These are phyloP conservation scores for Mythimna albipuncta DNA, from an alignment of 2,888 invertebrate species.

Conservation along the genomic window DNA sequence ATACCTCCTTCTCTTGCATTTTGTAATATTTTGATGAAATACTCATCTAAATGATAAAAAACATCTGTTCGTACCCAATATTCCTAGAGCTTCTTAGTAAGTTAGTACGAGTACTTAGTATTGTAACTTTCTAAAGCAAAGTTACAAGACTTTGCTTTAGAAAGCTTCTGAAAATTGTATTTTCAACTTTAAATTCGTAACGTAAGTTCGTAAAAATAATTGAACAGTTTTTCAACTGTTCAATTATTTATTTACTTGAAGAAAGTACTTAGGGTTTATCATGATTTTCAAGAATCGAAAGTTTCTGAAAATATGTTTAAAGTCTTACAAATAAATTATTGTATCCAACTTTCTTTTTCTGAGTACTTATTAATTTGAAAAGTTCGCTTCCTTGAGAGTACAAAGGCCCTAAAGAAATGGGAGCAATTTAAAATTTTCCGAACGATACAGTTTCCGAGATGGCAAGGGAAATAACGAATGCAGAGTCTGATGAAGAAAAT, in stretches of 20 bases:
- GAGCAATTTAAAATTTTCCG: slow-evolving; percentile 23
- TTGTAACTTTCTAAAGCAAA: not conserved
- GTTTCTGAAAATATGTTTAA: not conserved
- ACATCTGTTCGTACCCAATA: not conserved
- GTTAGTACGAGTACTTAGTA: too few species aligned
- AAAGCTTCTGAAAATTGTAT: slow-evolving; percentile 3
- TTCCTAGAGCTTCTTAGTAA: not conserved
- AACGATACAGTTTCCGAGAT: slow-evolving; percentile 5
- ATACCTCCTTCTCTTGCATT: too few species aligned
- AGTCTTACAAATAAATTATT: slow-evolving; percentile 30
- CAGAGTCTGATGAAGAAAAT: slow-evolving; percentile 33
- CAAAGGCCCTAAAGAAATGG: slow-evolving; percentile 26
- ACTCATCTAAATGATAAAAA: too few species aligned
- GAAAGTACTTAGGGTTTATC: not conserved
- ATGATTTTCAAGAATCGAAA: slow-evolving; percentile 15
- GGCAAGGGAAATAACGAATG: slow-evolving; percentile 10
- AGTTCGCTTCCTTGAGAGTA: slow-evolving; percentile 18
- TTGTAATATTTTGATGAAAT: too few species aligned
- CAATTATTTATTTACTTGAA: not conserved
- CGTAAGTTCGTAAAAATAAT: too few species aligned
- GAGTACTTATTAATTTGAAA: slow-evolving; percentile 33
- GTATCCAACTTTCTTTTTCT: slow-evolving; percentile 4
- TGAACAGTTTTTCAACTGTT: not conserved
- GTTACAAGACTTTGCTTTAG: too few species aligned
- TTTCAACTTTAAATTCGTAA: not conserved